These are phyloP conservation scores for Ptilorrhoa leucosticta DNA, from an alignment of 2,113 vertebrate genomes.

Conservation along the genomic window DNA sequence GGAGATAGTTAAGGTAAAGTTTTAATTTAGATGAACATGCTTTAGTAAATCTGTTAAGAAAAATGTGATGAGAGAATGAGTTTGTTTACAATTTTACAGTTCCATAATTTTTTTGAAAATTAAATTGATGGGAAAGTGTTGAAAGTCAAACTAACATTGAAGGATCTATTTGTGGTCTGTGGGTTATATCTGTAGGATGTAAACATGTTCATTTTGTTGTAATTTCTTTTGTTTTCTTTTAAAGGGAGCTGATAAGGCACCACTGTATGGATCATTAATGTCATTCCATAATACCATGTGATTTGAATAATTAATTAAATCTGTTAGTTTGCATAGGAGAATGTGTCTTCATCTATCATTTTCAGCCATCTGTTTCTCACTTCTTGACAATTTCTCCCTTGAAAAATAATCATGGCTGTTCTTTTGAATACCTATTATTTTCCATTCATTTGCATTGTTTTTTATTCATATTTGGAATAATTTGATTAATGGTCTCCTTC, in stretches of 20 bases:
- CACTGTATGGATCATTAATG: slow-evolving; percentile 35
- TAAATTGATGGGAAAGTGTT: background rate
- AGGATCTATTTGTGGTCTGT: background rate
- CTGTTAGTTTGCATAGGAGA: slow-evolving; percentile 27
- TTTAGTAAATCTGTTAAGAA: background rate
- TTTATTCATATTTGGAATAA: slow-evolving; percentile 23
- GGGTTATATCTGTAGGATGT: background rate
- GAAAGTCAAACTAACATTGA: background rate
- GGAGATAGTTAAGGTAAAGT: slow-evolving; percentile 90
- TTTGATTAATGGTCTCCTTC: slow-evolving; percentile 50
- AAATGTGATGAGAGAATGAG: background rate
- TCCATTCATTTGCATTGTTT: slow-evolving; percentile 25
- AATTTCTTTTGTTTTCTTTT: slow-evolving; percentile 12
- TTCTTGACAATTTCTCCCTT: slow-evolving; percentile 41
- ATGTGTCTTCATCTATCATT: slow-evolving; percentile 2
- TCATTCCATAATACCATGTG: slow-evolving; percentile 20
- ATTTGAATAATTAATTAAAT: slow-evolving; percentile 49
- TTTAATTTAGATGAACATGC: background rate
- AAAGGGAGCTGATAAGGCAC: background rate
- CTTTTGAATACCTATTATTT: slow-evolving; percentile 49
- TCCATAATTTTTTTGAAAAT: background rate
- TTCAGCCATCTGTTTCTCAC: slow-evolving; percentile 51
- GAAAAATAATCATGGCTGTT: slow-evolving; percentile 39
- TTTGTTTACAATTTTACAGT: background rate
- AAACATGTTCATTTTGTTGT: background rate